Conservation (phyloP, 2,113 vertebrate species). For the Hippocampus comes region DNA sequence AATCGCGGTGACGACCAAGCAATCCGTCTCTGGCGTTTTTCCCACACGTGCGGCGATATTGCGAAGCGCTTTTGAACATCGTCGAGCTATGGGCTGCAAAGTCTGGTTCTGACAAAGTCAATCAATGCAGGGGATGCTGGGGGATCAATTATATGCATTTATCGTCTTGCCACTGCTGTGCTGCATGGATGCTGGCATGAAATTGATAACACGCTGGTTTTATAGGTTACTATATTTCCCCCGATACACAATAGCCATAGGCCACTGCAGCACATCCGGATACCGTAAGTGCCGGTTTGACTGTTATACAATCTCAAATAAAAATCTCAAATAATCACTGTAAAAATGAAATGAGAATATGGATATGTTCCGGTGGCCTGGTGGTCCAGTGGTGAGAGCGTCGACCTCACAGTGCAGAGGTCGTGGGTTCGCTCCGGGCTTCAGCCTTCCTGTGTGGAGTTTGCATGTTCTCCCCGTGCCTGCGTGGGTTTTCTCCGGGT, state of each 20-base stretch:
- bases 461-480: too few species aligned
- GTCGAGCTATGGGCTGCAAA: neutral
- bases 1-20: conserved; percentile 33
- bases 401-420: too few species aligned
- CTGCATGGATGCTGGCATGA: neutral
- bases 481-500: too few species aligned
- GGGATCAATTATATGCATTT: neutral
- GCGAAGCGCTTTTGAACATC: neutral
- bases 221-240: neutral
- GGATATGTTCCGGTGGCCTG: too few species aligned
- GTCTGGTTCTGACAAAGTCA: neutral
- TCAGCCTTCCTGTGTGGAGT: too few species aligned
- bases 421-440: too few species aligned
- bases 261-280: neutral
- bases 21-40: conserved; percentile 9
- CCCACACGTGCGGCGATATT: conserved; percentile 3
- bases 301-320: too few species aligned
- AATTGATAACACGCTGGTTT: neutral
- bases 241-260: neutral
- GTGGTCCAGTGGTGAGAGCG: too few species aligned
- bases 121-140: neutral
- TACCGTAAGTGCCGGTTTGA: neutral
- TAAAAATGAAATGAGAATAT: too few species aligned
- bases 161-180: neutral
- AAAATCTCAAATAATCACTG: too few species aligned